Conservation (phyloP, 2,888 invertebrate genomes). For the Seira ritae region DNA sequence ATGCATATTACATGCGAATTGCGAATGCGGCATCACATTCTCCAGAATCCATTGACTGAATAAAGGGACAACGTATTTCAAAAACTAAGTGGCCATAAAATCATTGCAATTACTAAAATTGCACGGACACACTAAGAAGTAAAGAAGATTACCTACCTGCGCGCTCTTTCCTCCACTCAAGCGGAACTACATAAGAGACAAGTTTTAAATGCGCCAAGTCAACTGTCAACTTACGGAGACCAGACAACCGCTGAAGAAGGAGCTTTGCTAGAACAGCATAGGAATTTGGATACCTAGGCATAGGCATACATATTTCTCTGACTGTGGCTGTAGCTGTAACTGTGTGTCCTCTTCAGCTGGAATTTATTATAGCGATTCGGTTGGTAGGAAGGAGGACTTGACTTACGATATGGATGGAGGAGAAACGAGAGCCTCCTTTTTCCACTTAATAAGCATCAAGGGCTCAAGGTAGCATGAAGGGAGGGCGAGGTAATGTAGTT, state of each 20-base stretch:
- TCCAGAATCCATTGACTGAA: not conserved
- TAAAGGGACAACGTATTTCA: constrained; percentile 27
- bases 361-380: not conserved
- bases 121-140: constrained; percentile 32
- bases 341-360: not conserved
- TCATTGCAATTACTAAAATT: constrained; percentile 52
- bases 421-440: constrained; percentile 31
- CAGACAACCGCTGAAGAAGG: constrained; percentile 33
- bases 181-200: not conserved
- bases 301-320: not conserved
- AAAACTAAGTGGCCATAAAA: constrained; percentile 48
- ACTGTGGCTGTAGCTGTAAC: too few species aligned
- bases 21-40: not conserved
- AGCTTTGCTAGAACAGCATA: not conserved
- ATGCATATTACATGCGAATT: too few species aligned
- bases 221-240: constrained; percentile 44
- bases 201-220: constrained; percentile 37
- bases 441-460: constrained; percentile 51
- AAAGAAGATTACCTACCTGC: constrained; percentile 3
- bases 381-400: not conserved
- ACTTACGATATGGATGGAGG: not conserved
- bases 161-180: not conserved
- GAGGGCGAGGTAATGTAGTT: constrained; percentile 52
- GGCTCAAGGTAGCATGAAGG: constrained; percentile 43
- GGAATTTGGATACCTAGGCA: too few species aligned